Conservation (phyloP, 2,888 invertebrate genomes). For the Odontomyia ornata region DNA sequence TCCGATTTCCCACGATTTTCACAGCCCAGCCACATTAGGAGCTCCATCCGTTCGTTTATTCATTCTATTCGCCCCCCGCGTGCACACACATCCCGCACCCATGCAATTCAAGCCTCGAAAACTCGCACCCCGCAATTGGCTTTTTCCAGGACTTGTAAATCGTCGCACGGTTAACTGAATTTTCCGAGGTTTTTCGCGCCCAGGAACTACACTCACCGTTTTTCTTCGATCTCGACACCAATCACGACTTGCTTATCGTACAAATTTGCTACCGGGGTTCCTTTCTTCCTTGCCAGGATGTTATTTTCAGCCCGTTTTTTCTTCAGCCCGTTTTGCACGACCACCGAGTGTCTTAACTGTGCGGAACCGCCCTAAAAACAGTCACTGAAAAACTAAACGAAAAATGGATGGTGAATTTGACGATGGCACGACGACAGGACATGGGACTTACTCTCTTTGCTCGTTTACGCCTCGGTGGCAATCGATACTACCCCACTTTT, state of each 20-base stretch:
- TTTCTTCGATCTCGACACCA: neutral
- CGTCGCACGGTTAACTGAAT: neutral
- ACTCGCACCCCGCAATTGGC: slow-evolving; percentile 18
- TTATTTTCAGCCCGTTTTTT: slow-evolving; percentile 45
- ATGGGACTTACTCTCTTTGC: neutral
- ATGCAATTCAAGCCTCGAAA: neutral
- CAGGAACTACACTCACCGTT: neutral
- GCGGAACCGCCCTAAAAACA: slow-evolving; percentile 66
- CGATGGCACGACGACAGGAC: slow-evolving; percentile 58
- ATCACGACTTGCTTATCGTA: neutral
- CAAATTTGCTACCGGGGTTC: slow-evolving; percentile 26
- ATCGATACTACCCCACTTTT: slow-evolving; percentile 23
- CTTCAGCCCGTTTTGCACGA: slow-evolving; percentile 54
- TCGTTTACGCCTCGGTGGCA: slow-evolving; percentile 20
- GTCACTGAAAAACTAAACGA: slow-evolving; percentile 65
- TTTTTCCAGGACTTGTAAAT: slow-evolving; percentile 15
- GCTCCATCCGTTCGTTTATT: slow-evolving; percentile 7
- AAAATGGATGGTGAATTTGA: slow-evolving; percentile 61
- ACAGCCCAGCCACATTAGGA: slow-evolving; percentile 16
- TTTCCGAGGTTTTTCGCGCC: neutral
- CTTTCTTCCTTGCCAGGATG: slow-evolving; percentile 40
- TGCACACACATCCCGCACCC: slow-evolving; percentile 2
- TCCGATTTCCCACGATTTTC: slow-evolving; percentile 21
- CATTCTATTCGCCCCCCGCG: neutral
- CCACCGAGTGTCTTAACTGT: slow-evolving; percentile 60